A percentile compares a stretch with the other conserved stretches of the same genome.
phyloP scores from a whole-genome alignment of 2,113 vertebrate genomes.

The Sitta europaea region DNA sequence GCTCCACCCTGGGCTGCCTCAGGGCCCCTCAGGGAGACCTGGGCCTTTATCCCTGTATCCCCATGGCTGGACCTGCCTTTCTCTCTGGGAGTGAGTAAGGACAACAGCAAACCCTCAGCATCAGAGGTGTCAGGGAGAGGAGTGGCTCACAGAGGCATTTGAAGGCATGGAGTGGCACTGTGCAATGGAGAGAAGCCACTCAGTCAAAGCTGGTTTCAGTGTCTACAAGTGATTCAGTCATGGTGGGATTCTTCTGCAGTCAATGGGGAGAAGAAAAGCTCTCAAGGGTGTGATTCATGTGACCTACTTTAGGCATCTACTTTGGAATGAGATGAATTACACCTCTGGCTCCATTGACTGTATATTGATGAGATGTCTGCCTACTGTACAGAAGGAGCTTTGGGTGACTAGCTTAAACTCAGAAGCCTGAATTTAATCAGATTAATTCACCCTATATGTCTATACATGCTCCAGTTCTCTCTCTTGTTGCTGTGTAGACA shows the following conservation, averaged over 20 bases:
- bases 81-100: neutral
- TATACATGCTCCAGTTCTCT: constrained; percentile 5
- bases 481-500: neutral
- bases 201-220: neutral
- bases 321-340: constrained; percentile 48
- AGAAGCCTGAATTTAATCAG: constrained; percentile 44
- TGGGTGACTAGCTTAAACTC: constrained; percentile 43
- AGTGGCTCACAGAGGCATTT: fast-evolving
- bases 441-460: constrained; percentile 2
- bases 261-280: neutral
- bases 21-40: neutral
- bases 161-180: neutral
- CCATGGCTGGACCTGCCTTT: neutral
- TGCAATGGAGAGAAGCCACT: neutral
- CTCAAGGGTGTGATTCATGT: constrained; percentile 24
- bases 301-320: constrained; percentile 23
- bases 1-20: neutral
- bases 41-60: neutral
- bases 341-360: constrained; percentile 44
- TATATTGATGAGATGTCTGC: constrained; percentile 52
- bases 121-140: neutral
- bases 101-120: neutral
- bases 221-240: neutral
- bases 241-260: neutral
- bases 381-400: constrained; percentile 20